Evolutionary conservation across 1,140 invertebrate genomes (phyloP).

Genomic region (Heliconius melpomene): DNA sequence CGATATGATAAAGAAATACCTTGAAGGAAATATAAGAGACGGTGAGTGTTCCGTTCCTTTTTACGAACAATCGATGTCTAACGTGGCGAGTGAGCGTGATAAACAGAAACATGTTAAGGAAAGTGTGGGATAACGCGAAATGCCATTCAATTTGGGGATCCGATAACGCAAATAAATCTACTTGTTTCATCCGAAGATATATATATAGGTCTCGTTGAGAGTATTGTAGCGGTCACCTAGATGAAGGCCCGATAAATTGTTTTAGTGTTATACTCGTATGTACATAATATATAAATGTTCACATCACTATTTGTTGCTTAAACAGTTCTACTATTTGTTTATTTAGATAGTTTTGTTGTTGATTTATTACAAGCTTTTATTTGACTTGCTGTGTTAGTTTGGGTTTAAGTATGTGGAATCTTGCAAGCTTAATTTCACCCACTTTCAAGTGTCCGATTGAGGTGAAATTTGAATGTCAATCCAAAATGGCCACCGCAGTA

Average conservation of each 20-base stretch:
- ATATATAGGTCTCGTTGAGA: neutral
- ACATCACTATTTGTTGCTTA: neutral
- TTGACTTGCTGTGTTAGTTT: no score
- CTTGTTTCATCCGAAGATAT: conserved; percentile 3
- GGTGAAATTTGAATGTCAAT: no score
- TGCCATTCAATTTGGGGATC: conserved; percentile 26
- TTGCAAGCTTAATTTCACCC: no score
- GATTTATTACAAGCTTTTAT: neutral
- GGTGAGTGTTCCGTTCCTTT: neutral
- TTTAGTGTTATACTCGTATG: neutral
- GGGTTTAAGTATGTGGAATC: no score
- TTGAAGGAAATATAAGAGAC: neutral
- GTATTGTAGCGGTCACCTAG: neutral
- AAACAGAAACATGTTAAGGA: conserved; percentile 11
- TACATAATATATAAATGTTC: neutral
- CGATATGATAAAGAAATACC: conserved; percentile 1
- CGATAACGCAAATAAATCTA: conserved; percentile 20
- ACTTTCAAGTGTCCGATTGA: no score
- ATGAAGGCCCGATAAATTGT: neutral
- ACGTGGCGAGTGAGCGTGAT: conserved; percentile 14
- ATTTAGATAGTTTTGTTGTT: neutral
- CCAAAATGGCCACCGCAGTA: no score
- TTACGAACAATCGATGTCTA: conserved; percentile 16
- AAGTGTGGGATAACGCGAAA: conserved; percentile 16
- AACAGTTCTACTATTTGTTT: neutral